Percentiles rank a stretch among this genome's conserved stretches.
phyloP scores from a whole-genome alignment of 2,888 invertebrate genomes.

The Orgyia antiqua region DNA sequence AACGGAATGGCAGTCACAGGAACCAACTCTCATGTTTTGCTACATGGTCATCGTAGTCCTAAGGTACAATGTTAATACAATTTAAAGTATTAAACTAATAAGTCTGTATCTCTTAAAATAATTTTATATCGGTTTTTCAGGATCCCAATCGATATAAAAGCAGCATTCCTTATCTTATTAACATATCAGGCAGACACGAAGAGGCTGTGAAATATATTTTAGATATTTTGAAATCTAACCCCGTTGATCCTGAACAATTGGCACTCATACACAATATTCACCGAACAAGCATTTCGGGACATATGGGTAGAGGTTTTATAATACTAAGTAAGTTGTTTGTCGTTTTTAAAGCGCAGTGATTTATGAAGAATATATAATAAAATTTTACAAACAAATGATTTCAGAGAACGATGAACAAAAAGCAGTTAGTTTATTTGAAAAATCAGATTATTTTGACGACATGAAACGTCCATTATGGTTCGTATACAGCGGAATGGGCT shows the following conservation, averaged over 20 bases:
- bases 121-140: conserved; percentile 17
- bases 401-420: conserved; percentile 11
- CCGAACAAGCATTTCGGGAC: conserved; percentile 33
- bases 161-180: conserved; percentile 38
- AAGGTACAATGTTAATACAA: conserved; percentile 34
- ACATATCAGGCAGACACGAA: conserved; percentile 43
- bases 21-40: conserved; percentile 45
- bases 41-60: conserved; percentile 47
- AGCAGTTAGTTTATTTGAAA: conserved; percentile 11
- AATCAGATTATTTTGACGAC: conserved; percentile 55
- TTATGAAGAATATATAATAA: no score
- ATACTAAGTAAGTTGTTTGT: conserved; percentile 36
- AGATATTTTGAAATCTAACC: conserved; percentile 35
- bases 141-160: conserved; percentile 36
- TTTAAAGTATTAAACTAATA: no score
- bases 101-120: no score
- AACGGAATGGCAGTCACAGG: conserved; percentile 54
- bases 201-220: conserved; percentile 33
- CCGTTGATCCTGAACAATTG: conserved; percentile 45
- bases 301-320: conserved; percentile 45
- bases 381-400: no score
- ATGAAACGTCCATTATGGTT: conserved; percentile 79
- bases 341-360: no score
- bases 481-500: conserved; percentile 85
- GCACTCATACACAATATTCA: conserved; percentile 47